Evolutionary conservation across 2,888 invertebrate species (phyloP).

Genomic region (Hyles lineata): DNA sequence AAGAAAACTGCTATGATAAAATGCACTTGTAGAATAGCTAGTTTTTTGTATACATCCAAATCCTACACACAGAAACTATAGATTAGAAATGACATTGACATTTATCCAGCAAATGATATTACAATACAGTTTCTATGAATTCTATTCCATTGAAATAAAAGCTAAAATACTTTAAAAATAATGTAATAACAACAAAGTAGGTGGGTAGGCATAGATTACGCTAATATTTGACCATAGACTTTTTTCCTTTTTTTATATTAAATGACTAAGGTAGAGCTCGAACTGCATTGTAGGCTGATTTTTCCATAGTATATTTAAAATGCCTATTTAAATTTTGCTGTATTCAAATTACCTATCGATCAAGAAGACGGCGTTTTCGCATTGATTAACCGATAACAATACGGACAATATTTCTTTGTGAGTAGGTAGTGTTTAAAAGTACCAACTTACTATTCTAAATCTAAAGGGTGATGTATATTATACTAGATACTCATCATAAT

Average conservation of each 20-base stretch:
- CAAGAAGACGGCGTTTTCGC: too few species aligned
- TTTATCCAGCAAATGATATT: neutral
- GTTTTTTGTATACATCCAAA: conserved; percentile 26
- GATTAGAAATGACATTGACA: conserved; percentile 35
- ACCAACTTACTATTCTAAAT: too few species aligned
- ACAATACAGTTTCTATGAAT: neutral
- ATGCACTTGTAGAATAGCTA: neutral
- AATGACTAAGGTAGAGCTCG: neutral
- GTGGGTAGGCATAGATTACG: neutral
- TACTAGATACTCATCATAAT: too few species aligned
- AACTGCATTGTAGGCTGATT: neutral
- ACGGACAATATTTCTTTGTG: too few species aligned
- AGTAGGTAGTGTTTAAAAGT: too few species aligned
- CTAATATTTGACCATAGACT: conserved; percentile 13
- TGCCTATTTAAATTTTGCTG: too few species aligned
- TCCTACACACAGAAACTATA: conserved; percentile 32
- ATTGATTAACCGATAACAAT: too few species aligned
- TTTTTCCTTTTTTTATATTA: neutral
- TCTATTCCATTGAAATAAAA: neutral
- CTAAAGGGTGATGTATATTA: too few species aligned
- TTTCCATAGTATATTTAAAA: too few species aligned
- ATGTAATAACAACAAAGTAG: too few species aligned
- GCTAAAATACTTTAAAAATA: neutral
- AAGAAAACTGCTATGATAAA: conserved; percentile 17
- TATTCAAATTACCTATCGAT: too few species aligned